Evolutionary conservation across 2,888 invertebrate species (phyloP).

Genomic region (Macaria notata): DNA sequence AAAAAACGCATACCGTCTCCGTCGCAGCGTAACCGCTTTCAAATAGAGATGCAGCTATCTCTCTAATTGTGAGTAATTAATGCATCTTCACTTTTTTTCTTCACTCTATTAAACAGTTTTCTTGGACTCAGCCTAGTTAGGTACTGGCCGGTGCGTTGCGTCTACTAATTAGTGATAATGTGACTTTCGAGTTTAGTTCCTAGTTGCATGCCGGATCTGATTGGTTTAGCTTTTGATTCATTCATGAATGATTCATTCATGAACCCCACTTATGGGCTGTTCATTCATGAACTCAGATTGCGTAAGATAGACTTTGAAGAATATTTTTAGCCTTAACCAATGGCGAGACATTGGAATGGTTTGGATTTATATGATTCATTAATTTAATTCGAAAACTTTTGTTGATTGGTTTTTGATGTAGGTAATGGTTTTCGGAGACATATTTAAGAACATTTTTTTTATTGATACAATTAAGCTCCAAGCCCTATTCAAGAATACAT

Average conservation of each 20-base stretch:
- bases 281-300: not conserved
- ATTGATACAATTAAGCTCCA: no score
- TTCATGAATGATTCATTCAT: not conserved
- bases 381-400: no score
- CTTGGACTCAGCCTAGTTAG: constrained; percentile 55
- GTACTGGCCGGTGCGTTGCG: constrained; percentile 56
- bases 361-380: no score
- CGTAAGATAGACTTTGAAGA: no score
- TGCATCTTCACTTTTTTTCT: constrained; percentile 72
- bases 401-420: no score
- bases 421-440: no score
- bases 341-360: no score
- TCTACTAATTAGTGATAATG: constrained; percentile 52
- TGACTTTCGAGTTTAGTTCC: constrained; percentile 33
- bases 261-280: no score
- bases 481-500: no score
- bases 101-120: constrained; percentile 72
- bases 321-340: no score
- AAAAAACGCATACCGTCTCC: constrained; percentile 50
- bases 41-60: constrained; percentile 52
- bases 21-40: constrained; percentile 75
- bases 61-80: constrained; percentile 68
- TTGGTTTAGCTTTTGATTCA: constrained; percentile 1
- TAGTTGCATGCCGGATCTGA: constrained; percentile 20
- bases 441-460: no score